Base-by-base conservation (phyloP, 2,113 vertebrate species). In the Haemorhous mexicanus region DNA sequence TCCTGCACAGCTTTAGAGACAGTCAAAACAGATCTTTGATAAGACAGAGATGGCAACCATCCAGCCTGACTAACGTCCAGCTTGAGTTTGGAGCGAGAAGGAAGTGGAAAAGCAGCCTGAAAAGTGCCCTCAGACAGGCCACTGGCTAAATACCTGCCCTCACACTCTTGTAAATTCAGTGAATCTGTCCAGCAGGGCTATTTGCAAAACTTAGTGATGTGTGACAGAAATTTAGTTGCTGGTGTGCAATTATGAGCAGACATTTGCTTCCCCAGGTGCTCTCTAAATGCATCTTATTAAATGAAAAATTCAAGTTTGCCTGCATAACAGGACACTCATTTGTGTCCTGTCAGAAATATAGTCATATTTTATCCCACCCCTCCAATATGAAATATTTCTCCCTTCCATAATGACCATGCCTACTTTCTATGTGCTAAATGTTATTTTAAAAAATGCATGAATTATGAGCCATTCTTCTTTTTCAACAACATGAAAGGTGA, bases 21-120 rank as follows among this genome's bases (percentile, higher is more conserved):
- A 90, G 82, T 83, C 94, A 93, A 82, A 96, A 85, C 75, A 93
- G 90, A 68, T 85, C 62, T 91, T 56, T 75, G 95, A 61, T 95
- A 93, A 94, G 64, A 63, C 32, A 70, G 89, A 77, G 30, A 39
- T 84, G 89, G 77, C 89, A 93, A 84, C 37, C 69, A 84, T 84
- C 84, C 93, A 95, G 84, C 55, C 64, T 86, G 62, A 86, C 84
- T 80, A 67, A 84, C 0, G 0, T 63, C 73, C 91, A 75, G 47
- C 55, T 66, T 86, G 86, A 92, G 89, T 63, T 35, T 58, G 55
- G 49, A 94, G 77, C 41, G 49, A 82, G 75, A 94, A 68, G 41
- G 85, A 89, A 55, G 27, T 26, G 30, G 62, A 87, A 72, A 84
- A 82, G 44, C 19, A 37, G 66, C 13, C 33, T 53, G 44, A 44